Base-by-base conservation (phyloP, 2,797 vertebrate genomes). In the Australoheros facetus region DNA sequence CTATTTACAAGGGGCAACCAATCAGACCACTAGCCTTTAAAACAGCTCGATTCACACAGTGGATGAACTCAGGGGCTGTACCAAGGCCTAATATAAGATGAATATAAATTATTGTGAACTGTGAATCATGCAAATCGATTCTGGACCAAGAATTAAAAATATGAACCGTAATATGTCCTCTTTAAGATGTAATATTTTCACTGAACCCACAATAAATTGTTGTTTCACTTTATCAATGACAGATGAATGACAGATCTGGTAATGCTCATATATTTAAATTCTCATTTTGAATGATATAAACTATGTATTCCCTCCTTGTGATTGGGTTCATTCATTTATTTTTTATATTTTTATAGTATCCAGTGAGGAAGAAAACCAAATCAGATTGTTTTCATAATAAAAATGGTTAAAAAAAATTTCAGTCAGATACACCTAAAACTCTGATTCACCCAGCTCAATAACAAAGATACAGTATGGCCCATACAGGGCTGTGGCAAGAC, bases 161-260 rank as follows among this genome's bases (percentile, higher is more conserved):
- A 7, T 30, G 26, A 51, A 13, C 26, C 10, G 10, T 30, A 30
- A 30, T 19, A 32, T 45, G 26, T 64, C 37, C 13, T 39, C 37
- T 48, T 66, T 66, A n/a, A 66, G 23, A 28, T 48, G 16, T 3
- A 59, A 77, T 32, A 75, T 81, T 76, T 83, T 79, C 3, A 77
- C 32, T 73, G 75, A 39, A 42, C 16, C 56, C 32, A 16, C 56
- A 72, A 74, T 56, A 78, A 77, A 73, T 53, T 58, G 13, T 76
- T 83, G 16, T 76, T 83, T 83, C 13, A 59, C 26, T 74, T 78
- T 73, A 89, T 73, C 71, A 72, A 14, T 51, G 80, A 90, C 77
- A 80, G 21, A 83, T 75, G 76, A 85, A 89, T 87, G 75, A 85
- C 37, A 75, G 14, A 81, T 56, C 4, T 30, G 12, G 10, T 42